Percentiles rank a stretch among this genome's conserved stretches.
Evolutionary conservation across 2,888 invertebrate genomes (phyloP).

Genomic region (Apomyelois bistriatella): DNA sequence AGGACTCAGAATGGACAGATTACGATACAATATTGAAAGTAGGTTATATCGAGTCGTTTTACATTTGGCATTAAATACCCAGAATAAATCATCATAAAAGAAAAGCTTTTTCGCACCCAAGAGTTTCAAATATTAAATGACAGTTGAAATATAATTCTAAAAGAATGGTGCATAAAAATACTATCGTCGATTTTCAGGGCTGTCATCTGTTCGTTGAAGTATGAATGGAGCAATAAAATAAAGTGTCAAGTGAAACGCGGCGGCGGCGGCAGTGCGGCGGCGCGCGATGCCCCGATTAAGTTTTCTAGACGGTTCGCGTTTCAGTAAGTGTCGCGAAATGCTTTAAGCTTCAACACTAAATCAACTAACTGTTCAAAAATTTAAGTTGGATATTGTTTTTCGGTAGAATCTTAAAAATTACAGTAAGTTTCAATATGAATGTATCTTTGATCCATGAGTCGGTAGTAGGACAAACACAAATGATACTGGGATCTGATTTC

Average conservation of each 20-base stretch:
- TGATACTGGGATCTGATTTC: too few species aligned
- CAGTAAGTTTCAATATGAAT: neutral
- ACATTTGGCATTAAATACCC: too few species aligned
- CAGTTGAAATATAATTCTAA: slow-evolving; percentile 5
- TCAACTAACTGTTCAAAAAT: slow-evolving; percentile 10
- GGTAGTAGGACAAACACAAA: too few species aligned
- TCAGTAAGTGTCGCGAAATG: neutral
- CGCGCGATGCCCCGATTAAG: slow-evolving; percentile 15
- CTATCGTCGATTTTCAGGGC: slow-evolving; percentile 32
- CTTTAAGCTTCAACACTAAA: neutral
- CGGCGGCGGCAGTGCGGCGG: slow-evolving; percentile 19
- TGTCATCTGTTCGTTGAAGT: slow-evolving; percentile 39
- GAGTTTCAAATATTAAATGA: neutral
- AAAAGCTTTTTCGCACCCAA: neutral
- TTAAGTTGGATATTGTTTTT: neutral
- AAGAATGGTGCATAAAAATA: slow-evolving; percentile 24
- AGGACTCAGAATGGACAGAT: too few species aligned
- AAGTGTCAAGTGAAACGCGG: slow-evolving; percentile 41
- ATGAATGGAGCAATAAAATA: slow-evolving; percentile 52
- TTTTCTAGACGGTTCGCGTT: neutral
- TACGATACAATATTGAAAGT: too few species aligned
- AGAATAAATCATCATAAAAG: neutral
- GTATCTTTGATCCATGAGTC: too few species aligned
- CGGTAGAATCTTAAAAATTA: neutral
- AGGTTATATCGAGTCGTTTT: too few species aligned